Conservation (phyloP, 2,113 vertebrate genomes). For the Spheniscus mendiculus region DNA sequence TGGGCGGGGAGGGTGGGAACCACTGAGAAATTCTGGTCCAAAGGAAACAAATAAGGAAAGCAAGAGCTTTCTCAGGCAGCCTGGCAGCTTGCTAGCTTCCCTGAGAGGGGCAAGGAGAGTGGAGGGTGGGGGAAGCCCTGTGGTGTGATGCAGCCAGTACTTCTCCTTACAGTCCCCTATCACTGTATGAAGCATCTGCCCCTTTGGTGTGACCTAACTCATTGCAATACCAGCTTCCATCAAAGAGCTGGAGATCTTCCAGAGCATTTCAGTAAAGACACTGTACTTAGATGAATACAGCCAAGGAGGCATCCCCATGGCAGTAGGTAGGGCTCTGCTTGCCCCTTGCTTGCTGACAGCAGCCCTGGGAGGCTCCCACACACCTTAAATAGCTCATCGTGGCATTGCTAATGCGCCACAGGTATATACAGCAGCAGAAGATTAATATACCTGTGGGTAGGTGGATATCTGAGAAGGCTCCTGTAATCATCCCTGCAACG, state of each 20-base stretch:
- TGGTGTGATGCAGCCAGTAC: not conserved
- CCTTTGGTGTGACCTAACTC: not conserved
- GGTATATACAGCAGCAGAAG: not conserved
- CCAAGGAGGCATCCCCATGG: not conserved
- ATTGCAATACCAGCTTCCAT: not conserved
- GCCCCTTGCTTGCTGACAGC: conserved; percentile 5
- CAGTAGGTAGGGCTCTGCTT: not conserved
- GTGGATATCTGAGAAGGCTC: not conserved
- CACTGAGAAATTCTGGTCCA: not conserved
- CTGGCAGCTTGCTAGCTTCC: not conserved
- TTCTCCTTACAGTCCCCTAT: not conserved
- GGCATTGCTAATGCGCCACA: not conserved
- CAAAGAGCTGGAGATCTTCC: not conserved
- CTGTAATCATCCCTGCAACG: not conserved
- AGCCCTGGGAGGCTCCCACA: not conserved
- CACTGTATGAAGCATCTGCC: not conserved
- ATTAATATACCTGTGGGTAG: not conserved
- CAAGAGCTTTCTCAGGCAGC: not conserved
- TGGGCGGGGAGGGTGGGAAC: not conserved
- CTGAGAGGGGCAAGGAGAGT: not conserved
- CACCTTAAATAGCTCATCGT: not conserved
- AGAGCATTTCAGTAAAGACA: not conserved
- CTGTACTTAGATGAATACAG: not conserved
- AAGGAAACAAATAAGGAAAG: not conserved
- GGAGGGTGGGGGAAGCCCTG: not conserved